Percentiles rank a stretch among this genome's conserved stretches.
Evolutionary conservation across 2,113 vertebrate genomes (phyloP).

Genomic region (Dermatemys mawii): DNA sequence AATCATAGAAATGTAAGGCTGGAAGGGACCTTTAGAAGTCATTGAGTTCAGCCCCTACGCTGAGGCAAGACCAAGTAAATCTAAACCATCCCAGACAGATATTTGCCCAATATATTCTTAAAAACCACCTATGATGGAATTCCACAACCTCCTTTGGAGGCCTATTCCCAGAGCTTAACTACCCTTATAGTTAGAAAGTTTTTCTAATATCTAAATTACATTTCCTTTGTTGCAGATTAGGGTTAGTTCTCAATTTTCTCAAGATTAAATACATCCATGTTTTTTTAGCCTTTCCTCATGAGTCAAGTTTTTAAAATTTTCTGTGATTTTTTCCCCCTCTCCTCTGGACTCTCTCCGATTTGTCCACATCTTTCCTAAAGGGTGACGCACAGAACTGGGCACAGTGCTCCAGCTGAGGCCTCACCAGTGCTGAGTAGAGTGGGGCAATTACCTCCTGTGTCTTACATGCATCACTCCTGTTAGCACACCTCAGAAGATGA

Average conservation of each 20-base stretch:
- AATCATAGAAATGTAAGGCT: background rate
- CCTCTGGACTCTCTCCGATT: background rate
- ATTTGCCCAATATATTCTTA: background rate
- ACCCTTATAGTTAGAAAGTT: background rate
- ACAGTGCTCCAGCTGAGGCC: background rate
- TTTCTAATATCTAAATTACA: background rate
- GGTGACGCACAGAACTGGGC: background rate
- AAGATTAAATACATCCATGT: background rate
- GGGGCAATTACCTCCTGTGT: background rate
- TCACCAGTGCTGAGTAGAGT: background rate
- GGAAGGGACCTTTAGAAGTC: background rate
- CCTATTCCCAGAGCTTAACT: background rate
- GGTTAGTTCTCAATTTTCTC: background rate
- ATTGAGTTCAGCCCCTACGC: background rate
- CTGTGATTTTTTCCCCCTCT: background rate
- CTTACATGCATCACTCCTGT: background rate
- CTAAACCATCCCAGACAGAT: background rate
- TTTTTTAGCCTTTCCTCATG: background rate
- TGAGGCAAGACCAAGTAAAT: background rate
- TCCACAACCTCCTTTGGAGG: background rate
- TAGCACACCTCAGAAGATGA: background rate
- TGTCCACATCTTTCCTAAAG: background rate
- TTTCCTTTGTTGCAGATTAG: background rate
- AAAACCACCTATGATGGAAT: background rate
- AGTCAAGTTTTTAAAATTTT: background rate